These are phyloP conservation scores for Atherinomorus stipes DNA, from an alignment of 2,113 vertebrate species.

Conservation along the genomic window DNA sequence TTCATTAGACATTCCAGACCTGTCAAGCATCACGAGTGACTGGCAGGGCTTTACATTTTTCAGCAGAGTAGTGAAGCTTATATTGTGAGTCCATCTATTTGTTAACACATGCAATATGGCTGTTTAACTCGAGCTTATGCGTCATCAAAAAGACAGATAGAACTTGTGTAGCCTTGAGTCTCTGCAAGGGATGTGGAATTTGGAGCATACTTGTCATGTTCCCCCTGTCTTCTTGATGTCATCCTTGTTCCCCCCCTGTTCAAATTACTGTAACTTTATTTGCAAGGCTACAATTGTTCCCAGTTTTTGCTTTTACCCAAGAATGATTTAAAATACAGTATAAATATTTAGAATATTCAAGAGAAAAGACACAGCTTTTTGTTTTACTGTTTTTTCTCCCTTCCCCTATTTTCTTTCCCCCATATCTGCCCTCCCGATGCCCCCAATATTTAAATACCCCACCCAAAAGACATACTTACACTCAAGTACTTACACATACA, in stretches of 20 bases:
- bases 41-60: constrained; percentile 18
- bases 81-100: constrained; percentile 44
- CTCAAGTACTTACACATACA: constrained; percentile 54
- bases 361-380: not conserved
- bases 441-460: constrained; percentile 58
- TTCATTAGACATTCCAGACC: constrained; percentile 50
- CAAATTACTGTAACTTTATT: constrained; percentile 29
- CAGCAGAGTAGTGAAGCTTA: constrained; percentile 22
- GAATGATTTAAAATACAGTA: not conserved
- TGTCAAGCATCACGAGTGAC: constrained; percentile 24
- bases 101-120: constrained; percentile 32
- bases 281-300: not conserved
- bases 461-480: constrained; percentile 60
- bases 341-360: not conserved
- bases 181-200: constrained; percentile 74
- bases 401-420: constrained; percentile 2
- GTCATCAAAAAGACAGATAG: constrained; percentile 63
- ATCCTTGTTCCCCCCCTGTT: constrained; percentile 21
- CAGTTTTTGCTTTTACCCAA: not conserved
- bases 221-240: constrained; percentile 63
- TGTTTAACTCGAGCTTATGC: constrained; percentile 40
- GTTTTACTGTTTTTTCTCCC: not conserved
- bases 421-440: constrained; percentile 51
- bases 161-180: constrained; percentile 41
- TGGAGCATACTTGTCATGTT: constrained; percentile 70